These are phyloP conservation scores for Zenarchopterus dispar DNA, from an alignment of 2,797 vertebrate genomes.

Conservation along the genomic window DNA sequence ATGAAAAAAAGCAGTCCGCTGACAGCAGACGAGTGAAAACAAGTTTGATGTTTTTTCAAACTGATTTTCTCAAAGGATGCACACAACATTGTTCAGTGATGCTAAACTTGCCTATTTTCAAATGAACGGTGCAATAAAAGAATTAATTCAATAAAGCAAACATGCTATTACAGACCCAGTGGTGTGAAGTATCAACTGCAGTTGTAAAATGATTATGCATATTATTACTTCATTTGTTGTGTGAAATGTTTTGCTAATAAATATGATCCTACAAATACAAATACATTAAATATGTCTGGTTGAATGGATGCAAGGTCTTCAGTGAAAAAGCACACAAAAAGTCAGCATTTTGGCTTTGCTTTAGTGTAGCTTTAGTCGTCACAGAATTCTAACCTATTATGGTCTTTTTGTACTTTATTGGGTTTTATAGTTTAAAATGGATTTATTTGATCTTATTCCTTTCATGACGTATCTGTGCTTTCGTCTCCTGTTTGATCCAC, in stretches of 20 bases:
- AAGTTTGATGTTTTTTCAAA: constrained; percentile 39
- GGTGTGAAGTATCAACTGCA: constrained; percentile 1
- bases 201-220: not conserved
- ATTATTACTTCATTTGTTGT: not conserved
- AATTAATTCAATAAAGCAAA: constrained; percentile 22
- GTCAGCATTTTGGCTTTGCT: not conserved
- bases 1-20: constrained; percentile 2
- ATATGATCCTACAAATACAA: no score
- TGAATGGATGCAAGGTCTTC: no score
- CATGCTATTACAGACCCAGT: constrained; percentile 1
- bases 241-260: not conserved
- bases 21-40: constrained; percentile 16
- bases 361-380: not conserved
- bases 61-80: constrained; percentile 20
- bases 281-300: not conserved
- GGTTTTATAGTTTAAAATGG: no score
- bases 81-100: constrained; percentile 28
- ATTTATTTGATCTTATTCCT: no score
- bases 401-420: no score
- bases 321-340: not conserved
- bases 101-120: constrained; percentile 31
- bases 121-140: constrained; percentile 28
- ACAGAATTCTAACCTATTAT: not conserved
- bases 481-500: no score
- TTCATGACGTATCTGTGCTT: no score